Evolutionary conservation across 2,113 vertebrate genomes (phyloP).

Genomic region (Syngnathoides biaculeatus): DNA sequence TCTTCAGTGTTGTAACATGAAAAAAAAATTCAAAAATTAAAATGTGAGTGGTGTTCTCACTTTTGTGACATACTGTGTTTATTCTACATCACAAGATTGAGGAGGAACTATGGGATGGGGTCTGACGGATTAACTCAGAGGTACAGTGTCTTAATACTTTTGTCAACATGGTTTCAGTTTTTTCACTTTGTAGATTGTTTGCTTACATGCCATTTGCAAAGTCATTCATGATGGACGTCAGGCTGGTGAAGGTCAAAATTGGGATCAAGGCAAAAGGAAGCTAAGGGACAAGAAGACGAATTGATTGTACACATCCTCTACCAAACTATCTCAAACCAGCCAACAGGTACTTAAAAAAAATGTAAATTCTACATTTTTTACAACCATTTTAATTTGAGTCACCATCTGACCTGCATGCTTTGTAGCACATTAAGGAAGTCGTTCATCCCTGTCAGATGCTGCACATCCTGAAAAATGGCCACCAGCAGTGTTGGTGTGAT

Average conservation of each 20-base stretch:
- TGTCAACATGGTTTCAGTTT: background rate
- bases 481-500: conserved; percentile 89
- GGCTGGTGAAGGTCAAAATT: conserved; percentile 91
- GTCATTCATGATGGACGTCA: conserved; percentile 86
- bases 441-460: conserved; percentile 89
- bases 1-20: too few relatives aligned
- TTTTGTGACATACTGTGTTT: background rate
- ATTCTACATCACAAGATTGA: too few relatives aligned
- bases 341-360: background rate
- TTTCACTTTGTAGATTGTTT: background rate
- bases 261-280: conserved; percentile 95
- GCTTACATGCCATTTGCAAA: conserved; percentile 93
- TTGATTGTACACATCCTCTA: background rate
- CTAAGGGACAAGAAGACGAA: conserved; percentile 61
- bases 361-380: background rate
- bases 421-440: conserved; percentile 92
- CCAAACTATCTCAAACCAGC: background rate
- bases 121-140: background rate
- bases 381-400: background rate
- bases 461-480: conserved; percentile 88
- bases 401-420: conserved; percentile 73
- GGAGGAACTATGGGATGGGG: too few relatives aligned
- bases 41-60: background rate
- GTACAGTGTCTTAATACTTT: background rate
- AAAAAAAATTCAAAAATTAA: too few relatives aligned